Percentiles rank a stretch among this genome's conserved stretches.
These are phyloP conservation scores for Lapara coniferarum DNA, from an alignment of 2,888 invertebrate genomes.

Conservation along the genomic window DNA sequence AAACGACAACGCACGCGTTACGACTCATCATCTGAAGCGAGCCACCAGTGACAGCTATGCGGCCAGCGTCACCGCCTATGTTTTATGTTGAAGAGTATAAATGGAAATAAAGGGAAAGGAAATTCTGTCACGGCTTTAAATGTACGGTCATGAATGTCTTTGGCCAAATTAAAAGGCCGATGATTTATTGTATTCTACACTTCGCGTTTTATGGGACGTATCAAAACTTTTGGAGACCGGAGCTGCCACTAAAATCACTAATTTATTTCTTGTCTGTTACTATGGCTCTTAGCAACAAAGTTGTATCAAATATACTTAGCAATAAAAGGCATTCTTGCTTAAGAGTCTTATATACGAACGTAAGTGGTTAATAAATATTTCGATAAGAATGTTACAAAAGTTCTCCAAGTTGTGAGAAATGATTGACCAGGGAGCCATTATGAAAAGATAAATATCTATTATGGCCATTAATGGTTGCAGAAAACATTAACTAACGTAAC, in stretches of 20 bases:
- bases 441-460: neutral
- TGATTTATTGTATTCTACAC: conserved; percentile 57
- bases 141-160: conserved; percentile 59
- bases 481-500: too few relatives aligned
- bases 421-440: neutral
- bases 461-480: too few relatives aligned
- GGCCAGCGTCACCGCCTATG: conserved; percentile 54
- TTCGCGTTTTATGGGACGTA: conserved; percentile 27
- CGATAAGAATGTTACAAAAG: conserved; percentile 14
- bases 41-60: conserved; percentile 51
- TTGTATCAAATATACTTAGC: conserved; percentile 24
- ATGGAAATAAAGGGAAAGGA: conserved; percentile 62
- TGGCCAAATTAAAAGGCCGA: conserved; percentile 66
- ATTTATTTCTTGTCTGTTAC: conserved; percentile 19
- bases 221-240: conserved; percentile 21
- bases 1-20: conserved; percentile 38
- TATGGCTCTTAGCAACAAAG: conserved; percentile 21
- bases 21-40: conserved; percentile 44
- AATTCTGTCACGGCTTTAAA: conserved; percentile 61
- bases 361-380: conserved; percentile 17
- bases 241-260: conserved; percentile 19
- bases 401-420: neutral
- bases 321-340: conserved; percentile 11
- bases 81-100: conserved; percentile 64
- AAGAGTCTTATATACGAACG: neutral